Percentiles rank a stretch among this genome's conserved stretches.
Conservation (phyloP, 2,888 invertebrate species). For the Euzophera pinguis region DNA sequence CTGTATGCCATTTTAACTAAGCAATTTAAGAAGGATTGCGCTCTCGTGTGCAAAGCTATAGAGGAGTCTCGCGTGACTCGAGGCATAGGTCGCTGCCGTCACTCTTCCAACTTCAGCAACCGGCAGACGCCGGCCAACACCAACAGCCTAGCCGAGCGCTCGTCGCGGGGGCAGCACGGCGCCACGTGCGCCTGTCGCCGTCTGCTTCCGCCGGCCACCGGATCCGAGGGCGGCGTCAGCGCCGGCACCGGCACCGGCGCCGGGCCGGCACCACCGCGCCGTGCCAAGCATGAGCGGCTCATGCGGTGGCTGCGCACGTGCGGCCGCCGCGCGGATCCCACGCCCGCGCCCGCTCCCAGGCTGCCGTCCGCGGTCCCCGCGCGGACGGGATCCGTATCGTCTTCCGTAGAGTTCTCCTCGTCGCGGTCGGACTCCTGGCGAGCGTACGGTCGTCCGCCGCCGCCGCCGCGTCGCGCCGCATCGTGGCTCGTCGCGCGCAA, state of each 20-base stretch:
- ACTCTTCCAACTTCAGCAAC: slow-evolving; percentile 93
- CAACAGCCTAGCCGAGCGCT: slow-evolving; percentile 89
- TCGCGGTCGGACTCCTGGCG: slow-evolving; percentile 94
- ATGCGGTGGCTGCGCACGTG: slow-evolving; percentile 59
- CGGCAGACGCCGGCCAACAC: slow-evolving; percentile 93
- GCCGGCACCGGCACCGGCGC: slow-evolving; percentile 72
- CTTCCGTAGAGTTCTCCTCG: slow-evolving; percentile 94
- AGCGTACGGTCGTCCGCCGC: slow-evolving; percentile 87
- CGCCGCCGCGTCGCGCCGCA: slow-evolving; percentile 89
- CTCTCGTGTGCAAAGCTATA: slow-evolving; percentile 96
- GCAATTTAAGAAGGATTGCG: slow-evolving; percentile 98
- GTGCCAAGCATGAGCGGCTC: slow-evolving; percentile 58
- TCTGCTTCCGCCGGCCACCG: slow-evolving; percentile 85
- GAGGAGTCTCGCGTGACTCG: slow-evolving; percentile 95
- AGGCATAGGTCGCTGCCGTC: slow-evolving; percentile 91
- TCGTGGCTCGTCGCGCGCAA: slow-evolving; percentile 95
- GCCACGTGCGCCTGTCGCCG: slow-evolving; percentile 79
- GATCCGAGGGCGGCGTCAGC: slow-evolving; percentile 81
- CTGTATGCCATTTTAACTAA: slow-evolving; percentile 98
- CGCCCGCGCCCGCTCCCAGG: slow-evolving; percentile 50
- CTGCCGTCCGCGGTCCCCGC: slow-evolving; percentile 44
- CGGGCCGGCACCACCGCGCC: slow-evolving; percentile 73
- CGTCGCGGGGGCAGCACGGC: slow-evolving; percentile 85
- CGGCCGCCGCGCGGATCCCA: slow-evolving; percentile 36
- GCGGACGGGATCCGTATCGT: slow-evolving; percentile 90